Evolutionary conservation across 2,113 vertebrate genomes (phyloP).

Genomic region (Vireo altiloquus): DNA sequence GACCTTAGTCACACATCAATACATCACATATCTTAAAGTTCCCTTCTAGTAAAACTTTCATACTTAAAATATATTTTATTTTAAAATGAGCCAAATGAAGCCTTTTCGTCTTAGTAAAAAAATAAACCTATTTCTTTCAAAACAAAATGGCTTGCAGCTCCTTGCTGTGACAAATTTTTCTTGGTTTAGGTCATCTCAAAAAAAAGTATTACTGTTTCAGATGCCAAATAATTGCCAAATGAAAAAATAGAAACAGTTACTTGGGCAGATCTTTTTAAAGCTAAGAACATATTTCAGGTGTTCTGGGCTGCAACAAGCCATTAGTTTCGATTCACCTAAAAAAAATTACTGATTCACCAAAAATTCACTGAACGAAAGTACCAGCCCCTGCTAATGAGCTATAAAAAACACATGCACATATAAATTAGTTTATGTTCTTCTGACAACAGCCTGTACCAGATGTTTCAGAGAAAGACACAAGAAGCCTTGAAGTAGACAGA

Average conservation of each 20-base stretch:
- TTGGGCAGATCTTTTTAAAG: background rate
- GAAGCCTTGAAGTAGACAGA: slow-evolving; percentile 28
- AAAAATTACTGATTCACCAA: background rate
- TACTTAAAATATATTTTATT: background rate
- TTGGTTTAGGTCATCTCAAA: background rate
- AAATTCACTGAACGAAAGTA: background rate
- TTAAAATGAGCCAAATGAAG: background rate
- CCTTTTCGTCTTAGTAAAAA: background rate
- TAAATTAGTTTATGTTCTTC: slow-evolving; percentile 27
- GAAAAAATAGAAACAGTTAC: background rate
- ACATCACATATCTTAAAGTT: background rate
- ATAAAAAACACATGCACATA: slow-evolving; percentile 1
- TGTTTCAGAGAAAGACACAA: slow-evolving; percentile 12
- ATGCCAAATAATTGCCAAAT: background rate
- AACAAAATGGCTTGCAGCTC: background rate
- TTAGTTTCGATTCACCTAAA: background rate
- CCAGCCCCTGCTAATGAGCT: background rate
- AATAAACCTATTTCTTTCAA: background rate
- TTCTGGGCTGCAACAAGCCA: background rate
- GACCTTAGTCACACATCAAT: background rate
- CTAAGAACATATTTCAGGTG: background rate
- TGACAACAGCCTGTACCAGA: slow-evolving; percentile 32
- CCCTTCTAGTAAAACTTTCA: background rate
- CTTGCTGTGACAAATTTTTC: background rate
- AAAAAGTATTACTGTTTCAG: background rate